Percentiles rank a stretch among this genome's conserved stretches.
phyloP scores from a whole-genome alignment of 2,113 vertebrate species.

The Triplophysa rosa region DNA sequence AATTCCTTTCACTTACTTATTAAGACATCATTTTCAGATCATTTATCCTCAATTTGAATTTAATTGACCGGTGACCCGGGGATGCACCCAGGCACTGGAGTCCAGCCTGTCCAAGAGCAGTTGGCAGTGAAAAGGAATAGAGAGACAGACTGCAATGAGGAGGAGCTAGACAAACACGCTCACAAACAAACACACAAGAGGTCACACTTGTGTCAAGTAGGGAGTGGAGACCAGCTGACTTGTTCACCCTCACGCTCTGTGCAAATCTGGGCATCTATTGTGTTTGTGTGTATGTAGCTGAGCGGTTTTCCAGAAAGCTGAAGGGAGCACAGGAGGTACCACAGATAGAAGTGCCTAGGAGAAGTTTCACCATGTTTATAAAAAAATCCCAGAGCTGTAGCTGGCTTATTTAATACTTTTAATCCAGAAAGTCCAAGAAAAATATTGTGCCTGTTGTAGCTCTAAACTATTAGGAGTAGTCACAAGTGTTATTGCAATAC shows the following conservation, averaged over 20 bases:
- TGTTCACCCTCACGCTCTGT: constrained; percentile 65
- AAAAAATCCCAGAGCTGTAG: background rate
- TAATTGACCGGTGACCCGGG: constrained; percentile 74
- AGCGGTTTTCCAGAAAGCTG: constrained; percentile 11
- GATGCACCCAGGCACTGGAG: constrained; percentile 62
- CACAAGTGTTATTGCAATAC: too few relatives aligned
- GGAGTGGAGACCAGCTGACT: constrained; percentile 76
- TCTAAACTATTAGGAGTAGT: too few relatives aligned
- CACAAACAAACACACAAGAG: constrained; percentile 43
- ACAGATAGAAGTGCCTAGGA: too few relatives aligned
- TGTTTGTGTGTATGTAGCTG: constrained; percentile 31
- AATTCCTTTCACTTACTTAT: constrained; percentile 58
- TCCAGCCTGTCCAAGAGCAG: constrained; percentile 56
- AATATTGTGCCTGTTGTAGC: background rate
- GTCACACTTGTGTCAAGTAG: constrained; percentile 76
- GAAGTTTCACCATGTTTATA: background rate
- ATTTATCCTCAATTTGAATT: constrained; percentile 76
- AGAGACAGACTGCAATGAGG: constrained; percentile 55
- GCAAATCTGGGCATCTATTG: constrained; percentile 54
- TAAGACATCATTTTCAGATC: constrained; percentile 72
- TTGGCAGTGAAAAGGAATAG: constrained; percentile 58
- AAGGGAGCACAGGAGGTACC: background rate
- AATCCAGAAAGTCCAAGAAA: background rate
- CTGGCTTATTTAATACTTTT: background rate
- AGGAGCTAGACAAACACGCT: constrained; percentile 29